Percentiles rank a stretch among this genome's conserved stretches.
Conservation (phyloP, 2,113 vertebrate genomes). For the Pluvianellus socialis region DNA sequence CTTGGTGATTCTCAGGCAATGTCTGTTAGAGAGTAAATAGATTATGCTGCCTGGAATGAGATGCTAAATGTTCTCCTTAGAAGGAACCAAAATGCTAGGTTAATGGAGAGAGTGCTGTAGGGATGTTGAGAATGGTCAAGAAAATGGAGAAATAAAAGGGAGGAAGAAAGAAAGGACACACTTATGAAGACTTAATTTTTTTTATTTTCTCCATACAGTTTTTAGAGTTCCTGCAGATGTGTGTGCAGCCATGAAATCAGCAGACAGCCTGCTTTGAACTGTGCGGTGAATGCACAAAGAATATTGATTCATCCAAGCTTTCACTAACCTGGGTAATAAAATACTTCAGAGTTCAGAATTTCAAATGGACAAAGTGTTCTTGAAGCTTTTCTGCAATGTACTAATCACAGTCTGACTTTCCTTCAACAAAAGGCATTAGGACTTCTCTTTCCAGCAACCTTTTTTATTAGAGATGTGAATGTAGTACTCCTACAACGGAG, state of each 20-base stretch:
- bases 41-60: background rate
- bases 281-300: background rate
- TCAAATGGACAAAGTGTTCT: background rate
- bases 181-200: background rate
- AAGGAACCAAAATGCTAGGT: background rate
- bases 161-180: background rate
- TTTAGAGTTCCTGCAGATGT: background rate
- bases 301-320: conserved; percentile 25
- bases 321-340: conserved; percentile 4
- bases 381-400: background rate
- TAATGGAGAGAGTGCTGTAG: background rate
- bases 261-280: conserved; percentile 20
- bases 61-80: background rate
- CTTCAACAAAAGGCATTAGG: background rate
- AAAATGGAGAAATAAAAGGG: background rate
- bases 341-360: background rate
- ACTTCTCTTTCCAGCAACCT: background rate
- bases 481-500: no score
- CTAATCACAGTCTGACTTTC: background rate
- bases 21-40: background rate
- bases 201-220: background rate
- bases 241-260: background rate
- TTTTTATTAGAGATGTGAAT: background rate
- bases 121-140: background rate
- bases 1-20: background rate